phyloP scores from a whole-genome alignment of 2,888 invertebrate species.

The Agrotis exclamationis region DNA sequence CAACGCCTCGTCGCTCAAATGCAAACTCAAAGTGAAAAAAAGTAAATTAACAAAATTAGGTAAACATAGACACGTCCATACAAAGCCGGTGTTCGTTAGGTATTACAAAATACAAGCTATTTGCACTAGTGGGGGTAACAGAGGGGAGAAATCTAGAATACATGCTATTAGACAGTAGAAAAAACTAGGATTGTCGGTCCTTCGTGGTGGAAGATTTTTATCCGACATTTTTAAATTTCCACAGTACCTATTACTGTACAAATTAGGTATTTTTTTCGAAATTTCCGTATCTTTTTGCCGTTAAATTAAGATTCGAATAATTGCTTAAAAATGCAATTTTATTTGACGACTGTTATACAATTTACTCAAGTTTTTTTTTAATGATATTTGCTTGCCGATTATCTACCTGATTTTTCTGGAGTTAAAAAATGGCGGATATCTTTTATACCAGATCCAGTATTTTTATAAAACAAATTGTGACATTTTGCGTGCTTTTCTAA shows the following conservation, averaged over 20 bases:
- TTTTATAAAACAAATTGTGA: constrained; percentile 29
- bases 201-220: constrained; percentile 26
- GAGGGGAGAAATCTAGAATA: constrained; percentile 53
- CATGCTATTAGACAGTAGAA: constrained; percentile 72
- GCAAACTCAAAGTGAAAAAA: constrained; percentile 83
- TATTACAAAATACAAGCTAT: constrained; percentile 71
- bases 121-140: constrained; percentile 54
- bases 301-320: too few relatives aligned
- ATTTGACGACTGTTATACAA: constrained; percentile 17
- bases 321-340: constrained; percentile 2
- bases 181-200: constrained; percentile 37
- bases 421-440: constrained; percentile 32
- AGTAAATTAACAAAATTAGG: constrained; percentile 75
- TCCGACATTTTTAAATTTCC: constrained; percentile 30
- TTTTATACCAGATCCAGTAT: neutral
- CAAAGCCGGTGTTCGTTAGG: constrained; percentile 84
- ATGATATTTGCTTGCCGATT: constrained; percentile 5
- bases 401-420: neutral
- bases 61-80: constrained; percentile 81
- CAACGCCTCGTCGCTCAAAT: constrained; percentile 86
- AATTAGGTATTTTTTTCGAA: neutral
- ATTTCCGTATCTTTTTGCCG: too few relatives aligned
- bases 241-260: neutral
- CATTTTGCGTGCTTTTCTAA: constrained; percentile 57
- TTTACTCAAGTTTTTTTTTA: neutral